A percentile compares a stretch with the other conserved stretches of the same genome.
Conservation (phyloP, 2,888 invertebrate genomes). For the Philaethria dido region DNA sequence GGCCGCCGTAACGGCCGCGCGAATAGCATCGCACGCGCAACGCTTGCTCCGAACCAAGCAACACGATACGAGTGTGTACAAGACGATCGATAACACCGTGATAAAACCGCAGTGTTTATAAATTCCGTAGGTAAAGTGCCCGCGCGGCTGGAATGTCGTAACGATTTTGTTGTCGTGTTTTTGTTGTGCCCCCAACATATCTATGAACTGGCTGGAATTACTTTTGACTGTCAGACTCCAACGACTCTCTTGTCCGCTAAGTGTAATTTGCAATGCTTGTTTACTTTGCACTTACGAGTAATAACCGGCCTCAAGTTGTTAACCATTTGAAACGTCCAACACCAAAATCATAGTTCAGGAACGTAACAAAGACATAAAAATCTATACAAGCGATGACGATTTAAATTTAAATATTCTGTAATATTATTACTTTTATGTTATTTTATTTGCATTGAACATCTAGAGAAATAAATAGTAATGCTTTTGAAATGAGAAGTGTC, state of each 20-base stretch:
- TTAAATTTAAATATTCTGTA: neutral
- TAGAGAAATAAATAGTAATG: slow-evolving; percentile 9
- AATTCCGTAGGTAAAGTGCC: slow-evolving; percentile 54
- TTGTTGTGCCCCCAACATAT: slow-evolving; percentile 46
- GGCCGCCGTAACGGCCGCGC: slow-evolving; percentile 77
- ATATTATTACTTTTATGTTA: slow-evolving; percentile 17
- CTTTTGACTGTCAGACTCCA: slow-evolving; percentile 29
- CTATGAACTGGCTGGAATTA: slow-evolving; percentile 35
- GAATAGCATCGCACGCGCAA: slow-evolving; percentile 66
- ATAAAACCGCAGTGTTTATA: slow-evolving; percentile 52
- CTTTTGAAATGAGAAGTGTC: slow-evolving; percentile 35
- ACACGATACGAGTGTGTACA: slow-evolving; percentile 43
- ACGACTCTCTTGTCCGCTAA: slow-evolving; percentile 21
- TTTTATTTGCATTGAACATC: slow-evolving; percentile 17
- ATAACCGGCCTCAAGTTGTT: slow-evolving; percentile 8
- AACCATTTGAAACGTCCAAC: neutral
- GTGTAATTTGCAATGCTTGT: slow-evolving; percentile 26
- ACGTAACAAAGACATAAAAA: neutral
- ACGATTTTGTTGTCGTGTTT: slow-evolving; percentile 46
- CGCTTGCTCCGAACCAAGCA: slow-evolving; percentile 31
- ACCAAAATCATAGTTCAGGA: neutral
- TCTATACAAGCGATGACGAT: neutral
- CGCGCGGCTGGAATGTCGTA: slow-evolving; percentile 54
- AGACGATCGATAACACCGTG: slow-evolving; percentile 45
- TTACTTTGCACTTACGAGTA: slow-evolving; percentile 23